Evolutionary conservation across 2,888 invertebrate species (phyloP).

Genomic region (Cheiracanthium punctorium): DNA sequence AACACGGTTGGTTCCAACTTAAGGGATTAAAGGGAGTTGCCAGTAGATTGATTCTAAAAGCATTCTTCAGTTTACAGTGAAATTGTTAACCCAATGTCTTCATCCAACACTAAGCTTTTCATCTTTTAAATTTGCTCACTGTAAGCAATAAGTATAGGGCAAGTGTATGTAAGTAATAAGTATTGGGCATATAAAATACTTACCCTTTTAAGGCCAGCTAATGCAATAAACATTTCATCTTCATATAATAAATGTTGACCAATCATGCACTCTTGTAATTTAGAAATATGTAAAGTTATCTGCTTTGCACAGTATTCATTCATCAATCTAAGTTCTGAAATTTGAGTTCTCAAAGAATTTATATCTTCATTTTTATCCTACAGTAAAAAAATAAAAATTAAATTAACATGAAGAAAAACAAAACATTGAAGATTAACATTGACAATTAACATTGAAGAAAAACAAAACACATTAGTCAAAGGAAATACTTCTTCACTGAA

Average conservation of each 20-base stretch:
- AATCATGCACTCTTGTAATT: slow-evolving; percentile 46
- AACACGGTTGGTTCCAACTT: too few species aligned
- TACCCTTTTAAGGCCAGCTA: slow-evolving; percentile 72
- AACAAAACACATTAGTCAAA: too few species aligned
- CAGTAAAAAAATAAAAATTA: not conserved
- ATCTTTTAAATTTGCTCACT: too few species aligned
- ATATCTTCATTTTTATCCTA: slow-evolving; percentile 29
- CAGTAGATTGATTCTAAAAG: too few species aligned
- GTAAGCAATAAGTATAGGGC: too few species aligned
- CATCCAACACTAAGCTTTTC: too few species aligned
- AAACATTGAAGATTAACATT: not conserved
- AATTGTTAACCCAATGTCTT: too few species aligned
- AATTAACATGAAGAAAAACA: too few species aligned
- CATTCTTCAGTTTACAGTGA: too few species aligned
- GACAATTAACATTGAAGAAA: not conserved
- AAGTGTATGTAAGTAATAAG: too few species aligned
- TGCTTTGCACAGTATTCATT: slow-evolving; percentile 43
- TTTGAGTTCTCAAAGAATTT: slow-evolving; percentile 5
- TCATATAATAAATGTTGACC: slow-evolving; percentile 62
- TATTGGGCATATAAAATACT: not conserved
- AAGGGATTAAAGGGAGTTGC: too few species aligned
- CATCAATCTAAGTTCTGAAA: slow-evolving; percentile 46
- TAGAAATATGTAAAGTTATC: slow-evolving; percentile 48
- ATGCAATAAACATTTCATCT: slow-evolving; percentile 70
- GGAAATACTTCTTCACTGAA: too few species aligned